Conservation (phyloP, 2,888 invertebrate species). For the Apodemia zela region DNA sequence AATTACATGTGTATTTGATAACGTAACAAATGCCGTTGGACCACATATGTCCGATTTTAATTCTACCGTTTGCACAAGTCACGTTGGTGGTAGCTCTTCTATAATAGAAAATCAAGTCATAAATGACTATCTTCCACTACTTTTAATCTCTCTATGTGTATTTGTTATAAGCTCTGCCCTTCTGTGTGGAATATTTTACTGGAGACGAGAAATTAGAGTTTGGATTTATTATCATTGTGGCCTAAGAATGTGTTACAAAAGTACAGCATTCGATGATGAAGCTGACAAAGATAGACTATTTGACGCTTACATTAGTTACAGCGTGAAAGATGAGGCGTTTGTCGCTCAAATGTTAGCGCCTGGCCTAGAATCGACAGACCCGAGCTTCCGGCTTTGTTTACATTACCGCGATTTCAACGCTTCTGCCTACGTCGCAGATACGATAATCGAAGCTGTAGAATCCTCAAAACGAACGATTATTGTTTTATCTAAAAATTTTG, state of each 20-base stretch:
- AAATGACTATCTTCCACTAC: slow-evolving; percentile 89
- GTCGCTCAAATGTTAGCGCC: slow-evolving; percentile 93
- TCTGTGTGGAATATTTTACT: slow-evolving; percentile 89
- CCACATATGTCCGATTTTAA: slow-evolving; percentile 88
- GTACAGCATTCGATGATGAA: slow-evolving; percentile 88
- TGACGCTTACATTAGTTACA: slow-evolving; percentile 97
- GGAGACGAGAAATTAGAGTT: slow-evolving; percentile 89
- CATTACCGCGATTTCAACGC: slow-evolving; percentile 95
- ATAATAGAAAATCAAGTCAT: slow-evolving; percentile 88
- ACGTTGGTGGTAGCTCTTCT: slow-evolving; percentile 86
- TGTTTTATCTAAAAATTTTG: slow-evolving; percentile 94
- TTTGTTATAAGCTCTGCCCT: slow-evolving; percentile 88
- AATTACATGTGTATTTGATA: slow-evolving; percentile 88
- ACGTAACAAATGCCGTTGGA: slow-evolving; percentile 85
- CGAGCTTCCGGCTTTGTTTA: slow-evolving; percentile 92
- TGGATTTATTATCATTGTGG: slow-evolving; percentile 94
- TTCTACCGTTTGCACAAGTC: slow-evolving; percentile 87
- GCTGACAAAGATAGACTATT: slow-evolving; percentile 92
- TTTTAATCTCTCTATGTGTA: slow-evolving; percentile 88
- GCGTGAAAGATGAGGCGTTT: slow-evolving; percentile 94
- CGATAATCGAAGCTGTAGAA: slow-evolving; percentile 95
- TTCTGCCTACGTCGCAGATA: slow-evolving; percentile 93
- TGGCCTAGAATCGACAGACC: slow-evolving; percentile 90
- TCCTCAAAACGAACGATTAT: slow-evolving; percentile 93
- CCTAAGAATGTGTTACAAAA: slow-evolving; percentile 91